These are phyloP conservation scores for Brenthis ino DNA, from an alignment of 2,888 invertebrate genomes.

Conservation along the genomic window DNA sequence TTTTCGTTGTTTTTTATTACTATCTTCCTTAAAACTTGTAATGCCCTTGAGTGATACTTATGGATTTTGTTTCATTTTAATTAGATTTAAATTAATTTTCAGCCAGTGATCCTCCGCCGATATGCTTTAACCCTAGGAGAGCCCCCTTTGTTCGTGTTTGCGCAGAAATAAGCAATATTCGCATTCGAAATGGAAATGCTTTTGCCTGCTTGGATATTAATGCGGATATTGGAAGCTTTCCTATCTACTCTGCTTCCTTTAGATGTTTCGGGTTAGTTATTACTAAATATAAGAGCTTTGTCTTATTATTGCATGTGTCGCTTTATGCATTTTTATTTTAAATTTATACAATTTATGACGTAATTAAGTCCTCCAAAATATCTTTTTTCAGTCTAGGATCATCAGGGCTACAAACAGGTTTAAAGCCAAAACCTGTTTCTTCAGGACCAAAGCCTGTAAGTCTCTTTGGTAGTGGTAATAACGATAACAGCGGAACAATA, in stretches of 20 bases:
- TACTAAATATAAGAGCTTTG: not conserved
- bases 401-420: conserved; percentile 71
- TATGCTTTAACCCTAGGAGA: conserved; percentile 87
- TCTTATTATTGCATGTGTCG: not conserved
- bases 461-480: conserved; percentile 62
- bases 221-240: conserved; percentile 83
- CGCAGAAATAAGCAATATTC: conserved; percentile 89
- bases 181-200: conserved; percentile 89
- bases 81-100: conserved; percentile 46
- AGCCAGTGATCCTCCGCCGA: conserved; percentile 89
- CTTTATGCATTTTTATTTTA: conserved; percentile 11
- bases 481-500: conserved; percentile 52
- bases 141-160: conserved; percentile 87
- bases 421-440: conserved; percentile 71
- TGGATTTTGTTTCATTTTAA: not conserved
- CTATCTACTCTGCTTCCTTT: conserved; percentile 81
- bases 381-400: conserved; percentile 65
- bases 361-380: not conserved
- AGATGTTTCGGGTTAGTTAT: conserved; percentile 73
- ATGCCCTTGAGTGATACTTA: not conserved
- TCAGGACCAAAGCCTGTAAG: conserved; percentile 68
- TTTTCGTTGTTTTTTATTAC: conserved; percentile 6
- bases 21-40: too few species aligned
- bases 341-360: not conserved
- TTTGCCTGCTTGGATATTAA: conserved; percentile 90